Base-by-base conservation (phyloP, 2,113 vertebrate genomes). In the Lipotes vexillifer region DNA sequence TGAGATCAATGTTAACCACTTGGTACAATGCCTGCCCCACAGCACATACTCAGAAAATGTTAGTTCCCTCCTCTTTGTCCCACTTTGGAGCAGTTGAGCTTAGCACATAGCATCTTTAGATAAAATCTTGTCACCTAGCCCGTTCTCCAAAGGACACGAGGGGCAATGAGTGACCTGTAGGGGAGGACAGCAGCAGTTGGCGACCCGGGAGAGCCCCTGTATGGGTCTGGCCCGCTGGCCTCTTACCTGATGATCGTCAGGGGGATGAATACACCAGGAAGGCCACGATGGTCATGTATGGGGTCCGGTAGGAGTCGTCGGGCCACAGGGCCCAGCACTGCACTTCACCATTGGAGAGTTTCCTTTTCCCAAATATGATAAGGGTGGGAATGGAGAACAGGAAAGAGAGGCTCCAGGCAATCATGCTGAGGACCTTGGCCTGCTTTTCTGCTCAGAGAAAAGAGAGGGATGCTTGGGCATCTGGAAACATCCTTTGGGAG, bases 301-400 rank as follows among this genome's bases (percentile, higher is more conserved):
- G 99, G 3, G 98, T 98, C 99, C 99, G 99, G 96, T 99, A 99
- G 55, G 99, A 99, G 4, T 99, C 98, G 1, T 99, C 98, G 0
- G 99, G 99, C 99, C 99, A 99, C 85, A 98, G 96, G 83, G 98
- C 99, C 99, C 99, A 99, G 90, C 99, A 99, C n/a, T 99, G 99
- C 10, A 98, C 97, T 98, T 99, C 98, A 5, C 98, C 98, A 0
- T 98, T 99, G 83, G 98, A 96, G 36, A 99, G 98, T 52, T 98
- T 98, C 88, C 98, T 98, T 75, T 99, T 99, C 97, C 99, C 98
- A 94, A 99, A 99, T 96, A 99, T 99, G 89, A 99, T 97, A 96
- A 99, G 96, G 52, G 98, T 99, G 12, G 99, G 99, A 80, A 98
- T 98, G 66, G 99, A 99, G 98, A 99, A 99, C 59, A 99, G 97